Conservation (phyloP, 2,888 invertebrate genomes). For the Hyposoter dolosus region DNA sequence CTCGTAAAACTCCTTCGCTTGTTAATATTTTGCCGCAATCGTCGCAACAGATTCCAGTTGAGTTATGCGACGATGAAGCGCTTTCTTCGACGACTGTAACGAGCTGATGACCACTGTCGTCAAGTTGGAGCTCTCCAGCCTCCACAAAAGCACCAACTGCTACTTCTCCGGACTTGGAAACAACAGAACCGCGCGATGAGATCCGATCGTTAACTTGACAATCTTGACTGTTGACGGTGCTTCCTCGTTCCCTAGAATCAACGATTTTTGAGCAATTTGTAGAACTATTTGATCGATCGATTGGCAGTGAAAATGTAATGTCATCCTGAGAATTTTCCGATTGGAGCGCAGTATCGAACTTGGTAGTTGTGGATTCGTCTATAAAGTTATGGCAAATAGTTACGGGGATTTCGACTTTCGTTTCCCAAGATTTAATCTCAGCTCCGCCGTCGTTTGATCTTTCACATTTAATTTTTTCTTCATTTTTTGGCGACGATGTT, state of each 20-base stretch:
- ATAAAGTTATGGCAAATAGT: neutral
- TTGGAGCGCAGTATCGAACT: neutral
- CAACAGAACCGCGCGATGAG: constrained; percentile 16
- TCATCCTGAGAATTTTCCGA: neutral
- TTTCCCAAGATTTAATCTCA: neutral
- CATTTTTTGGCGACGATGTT: neutral
- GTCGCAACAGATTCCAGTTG: neutral
- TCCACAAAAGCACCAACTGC: constrained; percentile 42
- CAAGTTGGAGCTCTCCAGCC: constrained; percentile 45
- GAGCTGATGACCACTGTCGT: constrained; percentile 48
- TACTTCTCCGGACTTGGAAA: constrained; percentile 11
- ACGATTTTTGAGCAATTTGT: constrained; percentile 21
- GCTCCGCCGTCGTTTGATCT: neutral
- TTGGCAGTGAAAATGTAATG: neutral
- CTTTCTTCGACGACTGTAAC: neutral
- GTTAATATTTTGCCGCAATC: neutral
- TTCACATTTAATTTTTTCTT: neutral
- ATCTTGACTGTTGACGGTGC: neutral
- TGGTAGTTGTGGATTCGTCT: neutral
- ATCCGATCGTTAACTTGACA: neutral
- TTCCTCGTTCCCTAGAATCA: neutral
- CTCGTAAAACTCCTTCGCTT: neutral
- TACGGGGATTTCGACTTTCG: neutral
- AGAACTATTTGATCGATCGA: constrained; percentile 15
- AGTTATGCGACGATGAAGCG: neutral